Evolutionary conservation across 2,888 invertebrate species (phyloP), one percentile per base, ranked within the genome.

Genomic region (Metellina segmentata): DNA sequence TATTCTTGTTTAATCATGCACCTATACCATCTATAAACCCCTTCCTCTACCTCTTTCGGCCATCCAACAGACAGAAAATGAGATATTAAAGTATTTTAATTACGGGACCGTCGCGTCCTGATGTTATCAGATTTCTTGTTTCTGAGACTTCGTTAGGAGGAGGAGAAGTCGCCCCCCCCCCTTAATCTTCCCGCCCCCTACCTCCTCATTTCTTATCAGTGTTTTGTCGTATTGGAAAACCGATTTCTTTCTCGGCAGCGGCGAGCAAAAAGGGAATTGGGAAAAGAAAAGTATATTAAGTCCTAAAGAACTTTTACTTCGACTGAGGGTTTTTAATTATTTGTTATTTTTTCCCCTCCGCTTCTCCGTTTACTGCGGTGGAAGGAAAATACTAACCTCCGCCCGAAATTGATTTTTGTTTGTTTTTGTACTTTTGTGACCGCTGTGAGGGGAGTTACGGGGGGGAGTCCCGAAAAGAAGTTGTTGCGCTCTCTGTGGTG

Each of bases 81-180:
- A 79, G 90, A 90, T 90, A 90, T 90, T 90, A 90, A 90, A 81
- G 85, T 61, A 85, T 85, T 90, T 90, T 90, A 90, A 90, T 90
- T 90, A 90, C 79, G 61, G 52, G 20, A 20, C 71, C 83, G 77
- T 90, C 78, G 48, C 61, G 61, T 16, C 79, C 79, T 78, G 90
- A 90, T 90, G 90, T 81, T 90, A 90, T 90, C 90, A 85, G 71
- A 69, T 90, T 89, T 83, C 89, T 78, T 71, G 69, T 69, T 51
- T 70, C 77, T 53, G 9, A 52, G 52, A 83, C 78, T 61, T 89
- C 51, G 71, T 85, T 20, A 16, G 82, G 49, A 16, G 72, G 20
- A 78, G 20, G 48, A 81, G 69, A 71, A n/a, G n/a, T n/a, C n/a
- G n/a, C n/a, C 4, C 4, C 34, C 34, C 4, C 34, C 34, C 61